phyloP scores from a whole-genome alignment of 1,140 invertebrate genomes.

The Belonocnema kinseyi region DNA sequence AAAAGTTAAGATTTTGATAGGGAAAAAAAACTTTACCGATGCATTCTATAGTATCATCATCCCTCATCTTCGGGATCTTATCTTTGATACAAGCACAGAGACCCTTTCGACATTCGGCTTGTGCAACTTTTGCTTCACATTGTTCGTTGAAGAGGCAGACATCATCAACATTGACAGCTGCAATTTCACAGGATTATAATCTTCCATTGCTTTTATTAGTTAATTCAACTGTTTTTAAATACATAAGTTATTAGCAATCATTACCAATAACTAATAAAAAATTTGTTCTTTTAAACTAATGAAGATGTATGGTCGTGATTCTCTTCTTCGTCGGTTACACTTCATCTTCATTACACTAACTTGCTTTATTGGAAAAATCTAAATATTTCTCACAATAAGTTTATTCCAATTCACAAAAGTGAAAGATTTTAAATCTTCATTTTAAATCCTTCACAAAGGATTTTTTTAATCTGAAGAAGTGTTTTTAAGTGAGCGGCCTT shows the following conservation, averaged over 20 bases:
- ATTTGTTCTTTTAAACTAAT: no score
- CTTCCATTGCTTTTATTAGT: no score
- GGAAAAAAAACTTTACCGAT: neutral
- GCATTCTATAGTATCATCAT: constrained; percentile 25
- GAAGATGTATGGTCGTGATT: no score
- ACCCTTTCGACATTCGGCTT: constrained; percentile 18
- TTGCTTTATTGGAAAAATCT: neutral
- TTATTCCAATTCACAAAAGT: neutral
- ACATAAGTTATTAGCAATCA: no score
- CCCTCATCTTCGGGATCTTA: neutral
- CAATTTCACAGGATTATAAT: neutral
- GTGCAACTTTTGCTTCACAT: neutral
- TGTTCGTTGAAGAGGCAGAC: constrained; percentile 6
- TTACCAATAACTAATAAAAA: no score
- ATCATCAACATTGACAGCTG: constrained; percentile 4
- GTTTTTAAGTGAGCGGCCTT: neutral
- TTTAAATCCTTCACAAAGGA: no score
- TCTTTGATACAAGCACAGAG: constrained; percentile 1
- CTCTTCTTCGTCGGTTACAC: no score
- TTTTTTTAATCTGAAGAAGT: no score
- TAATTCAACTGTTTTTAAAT: no score
- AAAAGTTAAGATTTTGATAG: neutral
- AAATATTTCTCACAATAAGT: neutral
- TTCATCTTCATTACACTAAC: no score
- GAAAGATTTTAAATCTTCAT: no score